Evolutionary conservation across 2,888 invertebrate genomes (phyloP).

Genomic region (Nowickia ferox): DNA sequence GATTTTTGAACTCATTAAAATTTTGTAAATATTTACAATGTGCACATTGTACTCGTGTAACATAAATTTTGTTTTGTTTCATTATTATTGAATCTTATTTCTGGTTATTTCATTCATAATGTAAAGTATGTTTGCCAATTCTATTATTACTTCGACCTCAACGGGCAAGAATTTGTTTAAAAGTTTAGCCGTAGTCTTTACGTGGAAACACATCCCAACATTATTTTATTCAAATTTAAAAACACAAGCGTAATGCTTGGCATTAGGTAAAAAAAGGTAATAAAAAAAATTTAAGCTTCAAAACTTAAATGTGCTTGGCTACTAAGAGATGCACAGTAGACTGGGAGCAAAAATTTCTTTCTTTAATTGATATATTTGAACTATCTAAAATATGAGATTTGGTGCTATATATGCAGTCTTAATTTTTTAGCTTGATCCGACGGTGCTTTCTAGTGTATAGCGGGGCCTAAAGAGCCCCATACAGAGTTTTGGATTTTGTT

Average conservation of each 20-base stretch:
- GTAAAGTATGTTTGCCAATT: conserved; percentile 14
- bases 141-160: conserved; percentile 5
- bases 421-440: no score
- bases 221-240: conserved; percentile 25
- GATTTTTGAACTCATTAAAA: conserved; percentile 53
- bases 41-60: conserved; percentile 26
- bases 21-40: conserved; percentile 61
- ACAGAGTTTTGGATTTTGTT: no score
- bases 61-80: not conserved
- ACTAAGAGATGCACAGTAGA: no score
- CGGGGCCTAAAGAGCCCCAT: no score
- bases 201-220: not conserved
- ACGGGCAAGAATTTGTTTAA: not conserved
- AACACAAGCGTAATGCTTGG: conserved; percentile 47
- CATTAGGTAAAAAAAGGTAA: not conserved
- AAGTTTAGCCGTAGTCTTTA: not conserved
- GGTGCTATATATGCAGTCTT: no score
- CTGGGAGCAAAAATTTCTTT: no score
- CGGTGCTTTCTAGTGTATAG: no score
- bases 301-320: no score
- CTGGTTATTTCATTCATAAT: conserved; percentile 6
- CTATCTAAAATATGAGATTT: no score
- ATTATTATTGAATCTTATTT: not conserved
- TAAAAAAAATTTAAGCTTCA: not conserved
- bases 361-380: no score